These are phyloP conservation scores for Pterostichus madidus DNA, from an alignment of 2,888 invertebrate species.

Conservation along the genomic window DNA sequence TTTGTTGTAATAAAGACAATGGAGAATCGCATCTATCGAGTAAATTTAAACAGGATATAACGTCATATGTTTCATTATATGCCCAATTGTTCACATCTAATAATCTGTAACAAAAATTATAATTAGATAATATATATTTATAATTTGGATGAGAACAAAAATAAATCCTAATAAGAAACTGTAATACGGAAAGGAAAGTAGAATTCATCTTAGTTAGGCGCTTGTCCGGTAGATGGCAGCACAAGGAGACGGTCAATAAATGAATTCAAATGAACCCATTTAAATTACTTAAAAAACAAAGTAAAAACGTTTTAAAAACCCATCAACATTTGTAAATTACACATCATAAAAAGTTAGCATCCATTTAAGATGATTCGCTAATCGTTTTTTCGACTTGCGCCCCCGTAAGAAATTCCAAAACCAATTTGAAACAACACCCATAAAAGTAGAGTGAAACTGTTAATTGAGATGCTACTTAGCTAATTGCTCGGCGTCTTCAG, in stretches of 20 bases:
- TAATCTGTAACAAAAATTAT: constrained; percentile 79
- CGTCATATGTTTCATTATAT: constrained; percentile 82
- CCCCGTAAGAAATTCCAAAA: constrained; percentile 62
- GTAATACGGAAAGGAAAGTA: neutral
- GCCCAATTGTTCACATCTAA: constrained; percentile 86
- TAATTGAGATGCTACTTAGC: constrained; percentile 67
- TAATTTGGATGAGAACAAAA: neutral
- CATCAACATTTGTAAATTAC: constrained; percentile 62
- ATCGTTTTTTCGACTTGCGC: constrained; percentile 44
- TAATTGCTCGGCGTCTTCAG: constrained; percentile 66
- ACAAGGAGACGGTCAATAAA: constrained; percentile 9
- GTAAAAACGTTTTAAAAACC: constrained; percentile 41
- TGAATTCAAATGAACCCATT: constrained; percentile 38
- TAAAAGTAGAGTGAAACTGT: constrained; percentile 63
- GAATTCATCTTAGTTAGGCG: neutral
- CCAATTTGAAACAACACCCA: constrained; percentile 63
- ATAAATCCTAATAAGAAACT: neutral
- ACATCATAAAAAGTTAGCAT: constrained; percentile 55
- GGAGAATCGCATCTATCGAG: constrained; percentile 96
- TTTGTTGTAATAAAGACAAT: constrained; percentile 86
- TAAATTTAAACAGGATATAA: constrained; percentile 94
- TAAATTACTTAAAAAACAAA: constrained; percentile 42
- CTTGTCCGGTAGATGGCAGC: neutral
- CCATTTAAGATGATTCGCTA: constrained; percentile 53
- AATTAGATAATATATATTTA: constrained; percentile 24